A percentile compares a stretch with the other conserved stretches of the same genome.
Evolutionary conservation across 2,888 invertebrate species (phyloP).

Genomic region (Pocota personata): DNA sequence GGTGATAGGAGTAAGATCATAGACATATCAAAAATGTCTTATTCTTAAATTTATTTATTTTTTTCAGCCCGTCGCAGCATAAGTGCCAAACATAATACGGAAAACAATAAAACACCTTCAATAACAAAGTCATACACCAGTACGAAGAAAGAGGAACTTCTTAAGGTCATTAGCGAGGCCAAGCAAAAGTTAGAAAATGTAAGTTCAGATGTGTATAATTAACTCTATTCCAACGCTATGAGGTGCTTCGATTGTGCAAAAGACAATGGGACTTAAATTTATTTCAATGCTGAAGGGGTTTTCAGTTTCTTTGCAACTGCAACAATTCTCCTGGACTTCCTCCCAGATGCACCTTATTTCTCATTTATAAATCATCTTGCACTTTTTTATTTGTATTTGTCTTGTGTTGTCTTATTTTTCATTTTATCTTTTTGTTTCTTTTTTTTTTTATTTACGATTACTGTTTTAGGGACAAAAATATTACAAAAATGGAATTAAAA

Average conservation of each 20-base stretch:
- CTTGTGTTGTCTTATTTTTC: conserved; percentile 74
- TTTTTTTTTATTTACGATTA: conserved; percentile 75
- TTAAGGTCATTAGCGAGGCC: conserved; percentile 92
- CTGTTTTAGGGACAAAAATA: conserved; percentile 80
- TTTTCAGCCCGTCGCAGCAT: conserved; percentile 85
- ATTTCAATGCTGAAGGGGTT: not conserved
- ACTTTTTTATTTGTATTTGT: conserved; percentile 66
- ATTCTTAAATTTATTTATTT: not conserved
- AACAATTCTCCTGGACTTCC: not conserved
- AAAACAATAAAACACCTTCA: conserved; percentile 80
- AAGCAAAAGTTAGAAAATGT: conserved; percentile 94
- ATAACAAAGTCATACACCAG: conserved; percentile 83
- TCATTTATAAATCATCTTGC: conserved; percentile 32
- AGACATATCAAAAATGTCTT: not conserved
- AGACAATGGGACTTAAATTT: not conserved
- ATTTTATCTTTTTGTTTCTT: conserved; percentile 72
- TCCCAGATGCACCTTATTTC: conserved; percentile 34
- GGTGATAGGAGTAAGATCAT: conserved; percentile 79
- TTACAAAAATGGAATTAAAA: conserved; percentile 80
- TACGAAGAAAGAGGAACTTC: conserved; percentile 88
- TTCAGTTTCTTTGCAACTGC: not conserved
- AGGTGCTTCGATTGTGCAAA: conserved; percentile 4
- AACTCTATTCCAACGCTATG: not conserved
- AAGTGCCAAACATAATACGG: conserved; percentile 85
- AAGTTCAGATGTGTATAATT: conserved; percentile 81